Percentiles rank a stretch among this genome's conserved stretches.
Conservation (phyloP, 2,113 vertebrate genomes). For the Hirundichthys speculiger region DNA sequence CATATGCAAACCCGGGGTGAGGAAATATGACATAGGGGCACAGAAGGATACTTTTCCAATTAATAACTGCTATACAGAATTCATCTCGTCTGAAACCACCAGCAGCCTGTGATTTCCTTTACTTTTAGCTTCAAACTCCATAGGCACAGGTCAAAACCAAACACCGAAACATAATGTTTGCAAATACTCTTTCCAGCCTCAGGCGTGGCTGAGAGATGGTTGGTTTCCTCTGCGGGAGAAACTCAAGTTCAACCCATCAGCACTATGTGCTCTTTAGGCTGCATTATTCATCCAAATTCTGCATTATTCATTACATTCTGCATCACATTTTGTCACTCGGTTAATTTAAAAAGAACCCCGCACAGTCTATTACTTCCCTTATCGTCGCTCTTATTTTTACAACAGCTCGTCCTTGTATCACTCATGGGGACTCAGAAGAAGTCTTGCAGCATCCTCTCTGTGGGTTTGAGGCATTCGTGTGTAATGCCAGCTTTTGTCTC, state of each 20-base stretch:
- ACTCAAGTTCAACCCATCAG: slow-evolving; percentile 61
- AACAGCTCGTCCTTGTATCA: neutral
- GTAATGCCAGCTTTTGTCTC: slow-evolving; percentile 47
- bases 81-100: too few species aligned
- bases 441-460: slow-evolving; percentile 13
- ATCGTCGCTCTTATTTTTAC: neutral
- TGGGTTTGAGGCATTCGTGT: slow-evolving; percentile 46
- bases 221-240: slow-evolving; percentile 54
- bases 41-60: too few species aligned
- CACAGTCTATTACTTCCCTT: slow-evolving; percentile 6
- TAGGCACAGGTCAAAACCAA: slow-evolving; percentile 58
- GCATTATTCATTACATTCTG: slow-evolving; percentile 53
- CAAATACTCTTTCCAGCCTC: slow-evolving; percentile 59
- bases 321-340: slow-evolving; percentile 47
- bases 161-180: slow-evolving; percentile 64
- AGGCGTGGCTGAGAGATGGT: slow-evolving; percentile 46
- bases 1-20: neutral
- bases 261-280: slow-evolving; percentile 50
- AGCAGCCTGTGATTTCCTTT: slow-evolving; percentile 51
- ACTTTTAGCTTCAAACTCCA: slow-evolving; percentile 43
- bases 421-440: slow-evolving; percentile 2
- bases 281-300: slow-evolving; percentile 54
- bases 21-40: too few species aligned
- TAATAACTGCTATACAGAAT: too few species aligned
- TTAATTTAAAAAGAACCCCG: slow-evolving; percentile 23